A percentile compares a stretch with the other conserved stretches of the same genome.
phyloP scores from a whole-genome alignment of 1,140 invertebrate species.

The Drosophila fuyamai region DNA sequence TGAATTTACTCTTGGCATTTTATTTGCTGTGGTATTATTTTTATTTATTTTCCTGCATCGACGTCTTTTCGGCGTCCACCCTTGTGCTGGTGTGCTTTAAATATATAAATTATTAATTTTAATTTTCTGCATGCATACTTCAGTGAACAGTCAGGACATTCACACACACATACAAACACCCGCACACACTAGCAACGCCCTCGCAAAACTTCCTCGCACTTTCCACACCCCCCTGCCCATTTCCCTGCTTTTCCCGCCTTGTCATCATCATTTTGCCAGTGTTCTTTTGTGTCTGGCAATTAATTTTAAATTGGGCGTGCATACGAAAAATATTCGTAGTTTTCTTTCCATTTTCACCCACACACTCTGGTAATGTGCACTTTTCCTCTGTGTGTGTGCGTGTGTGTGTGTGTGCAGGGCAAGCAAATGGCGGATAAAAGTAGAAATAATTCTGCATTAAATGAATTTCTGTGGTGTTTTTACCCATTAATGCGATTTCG shows the following conservation, averaged over 20 bases:
- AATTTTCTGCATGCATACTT: constrained; percentile 84
- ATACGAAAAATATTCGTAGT: constrained; percentile 83
- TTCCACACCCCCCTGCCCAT: constrained; percentile 28
- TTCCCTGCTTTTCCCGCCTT: constrained; percentile 19
- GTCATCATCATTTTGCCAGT: constrained; percentile 43
- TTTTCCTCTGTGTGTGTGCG: constrained; percentile 9
- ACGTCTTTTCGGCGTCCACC: constrained; percentile 30
- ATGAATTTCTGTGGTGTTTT: constrained; percentile 36
- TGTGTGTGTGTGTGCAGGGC: constrained; percentile 8
- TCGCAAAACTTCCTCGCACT: constrained; percentile 35
- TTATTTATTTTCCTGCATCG: constrained; percentile 40
- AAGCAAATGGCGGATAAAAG: constrained; percentile 27
- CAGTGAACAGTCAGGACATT: constrained; percentile 63
- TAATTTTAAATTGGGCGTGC: constrained; percentile 84
- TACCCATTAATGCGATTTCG: constrained; percentile 30
- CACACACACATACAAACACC: constrained; percentile 21
- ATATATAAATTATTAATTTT: constrained; percentile 84
- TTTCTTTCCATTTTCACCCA: constrained; percentile 71
- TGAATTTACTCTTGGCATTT: constrained; percentile 57
- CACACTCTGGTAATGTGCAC: constrained; percentile 29
- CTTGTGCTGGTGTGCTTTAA: constrained; percentile 52
- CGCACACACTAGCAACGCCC: constrained; percentile 9
- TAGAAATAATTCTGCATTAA: constrained; percentile 42
- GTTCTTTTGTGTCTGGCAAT: constrained; percentile 84
- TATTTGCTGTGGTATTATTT: constrained; percentile 22